Evolutionary conservation across 2,113 vertebrate species (phyloP).

Genomic region (Struthio camelus): DNA sequence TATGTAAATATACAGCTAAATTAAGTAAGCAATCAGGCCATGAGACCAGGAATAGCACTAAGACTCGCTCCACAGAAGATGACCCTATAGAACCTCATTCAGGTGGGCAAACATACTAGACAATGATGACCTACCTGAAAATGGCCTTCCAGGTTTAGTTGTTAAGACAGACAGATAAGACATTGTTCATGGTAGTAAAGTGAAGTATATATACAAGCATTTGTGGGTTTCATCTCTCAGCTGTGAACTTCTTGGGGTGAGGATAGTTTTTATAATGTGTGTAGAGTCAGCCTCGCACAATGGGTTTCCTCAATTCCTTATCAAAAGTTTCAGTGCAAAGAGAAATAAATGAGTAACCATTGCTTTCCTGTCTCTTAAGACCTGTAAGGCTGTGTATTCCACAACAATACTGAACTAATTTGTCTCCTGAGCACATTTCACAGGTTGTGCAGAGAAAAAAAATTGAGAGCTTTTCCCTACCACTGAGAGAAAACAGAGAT

Average conservation of each 20-base stretch:
- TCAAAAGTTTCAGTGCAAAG: background rate
- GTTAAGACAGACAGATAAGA: background rate
- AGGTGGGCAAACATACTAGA: background rate
- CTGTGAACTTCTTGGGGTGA: background rate
- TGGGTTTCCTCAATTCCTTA: background rate
- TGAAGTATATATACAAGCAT: background rate
- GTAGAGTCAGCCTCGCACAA: background rate
- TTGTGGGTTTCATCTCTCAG: background rate
- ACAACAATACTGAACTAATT: background rate
- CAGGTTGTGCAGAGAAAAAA: background rate
- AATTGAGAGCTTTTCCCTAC: background rate
- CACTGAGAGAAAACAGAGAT: background rate
- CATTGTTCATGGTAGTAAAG: background rate
- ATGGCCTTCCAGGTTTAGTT: background rate
- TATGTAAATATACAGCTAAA: background rate
- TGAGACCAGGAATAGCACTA: background rate
- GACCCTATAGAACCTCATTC: background rate
- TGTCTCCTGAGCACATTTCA: background rate
- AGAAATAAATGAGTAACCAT: background rate
- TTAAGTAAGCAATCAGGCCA: background rate
- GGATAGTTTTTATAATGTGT: background rate
- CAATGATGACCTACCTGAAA: background rate
- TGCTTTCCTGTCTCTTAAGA: background rate
- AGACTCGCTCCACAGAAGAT: background rate
- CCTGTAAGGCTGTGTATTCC: background rate